Percentiles rank a stretch among this genome's conserved stretches.
Conservation (phyloP, 2,888 invertebrate species). For the Nebria brevicollis region DNA sequence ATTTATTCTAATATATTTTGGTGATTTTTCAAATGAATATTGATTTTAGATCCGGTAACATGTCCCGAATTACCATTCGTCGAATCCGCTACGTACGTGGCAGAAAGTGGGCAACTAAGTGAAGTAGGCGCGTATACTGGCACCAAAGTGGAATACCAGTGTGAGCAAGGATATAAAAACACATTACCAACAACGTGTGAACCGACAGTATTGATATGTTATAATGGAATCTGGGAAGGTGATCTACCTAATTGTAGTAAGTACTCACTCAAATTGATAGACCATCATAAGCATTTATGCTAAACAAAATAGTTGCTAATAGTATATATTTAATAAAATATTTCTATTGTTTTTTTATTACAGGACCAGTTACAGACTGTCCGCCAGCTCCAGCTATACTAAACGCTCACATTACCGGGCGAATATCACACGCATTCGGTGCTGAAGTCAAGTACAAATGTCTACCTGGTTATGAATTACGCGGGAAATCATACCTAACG, state of each 20-base stretch:
- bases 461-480: conserved; percentile 60
- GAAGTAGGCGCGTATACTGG: conserved; percentile 50
- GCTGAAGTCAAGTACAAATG: conserved; percentile 61
- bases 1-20: no score
- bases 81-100: conserved; percentile 39
- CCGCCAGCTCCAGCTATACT: conserved; percentile 57
- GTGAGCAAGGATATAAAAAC: conserved; percentile 58
- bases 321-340: no score
- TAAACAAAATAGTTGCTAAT: no score
- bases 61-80: conserved; percentile 46
- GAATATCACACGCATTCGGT: conserved; percentile 54
- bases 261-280: conserved; percentile 10
- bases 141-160: conserved; percentile 59
- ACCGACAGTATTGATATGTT: conserved; percentile 57
- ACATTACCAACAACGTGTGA: conserved; percentile 57
- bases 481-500: conserved; percentile 58
- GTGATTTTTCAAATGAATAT: background rate
- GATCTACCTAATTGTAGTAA: conserved; percentile 60
- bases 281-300: no score
- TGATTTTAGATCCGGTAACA: conserved; percentile 50
- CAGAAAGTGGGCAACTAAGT: conserved; percentile 49
- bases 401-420: conserved; percentile 56
- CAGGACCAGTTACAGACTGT: conserved; percentile 58
- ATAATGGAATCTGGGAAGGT: conserved; percentile 60
- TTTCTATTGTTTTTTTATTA: no score